Conservation (phyloP, 2,113 vertebrate genomes). For the Vimba vimba region DNA sequence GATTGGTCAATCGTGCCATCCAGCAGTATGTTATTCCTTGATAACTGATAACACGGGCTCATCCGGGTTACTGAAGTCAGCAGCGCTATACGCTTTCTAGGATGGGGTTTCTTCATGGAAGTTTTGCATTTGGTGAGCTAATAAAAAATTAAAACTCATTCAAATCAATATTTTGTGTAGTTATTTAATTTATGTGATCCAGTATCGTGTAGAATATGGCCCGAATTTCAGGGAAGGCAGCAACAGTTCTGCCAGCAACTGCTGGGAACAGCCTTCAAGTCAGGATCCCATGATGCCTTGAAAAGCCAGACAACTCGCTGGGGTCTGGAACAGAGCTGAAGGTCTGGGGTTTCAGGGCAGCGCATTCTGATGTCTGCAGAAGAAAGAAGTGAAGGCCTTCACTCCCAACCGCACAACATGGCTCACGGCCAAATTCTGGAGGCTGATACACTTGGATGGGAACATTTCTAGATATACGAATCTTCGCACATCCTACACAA, state of each 20-base stretch:
- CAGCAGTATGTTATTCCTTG: too few relatives aligned
- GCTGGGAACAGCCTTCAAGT: not conserved
- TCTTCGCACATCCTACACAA: slow-evolving; percentile 39
- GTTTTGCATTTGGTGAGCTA: too few relatives aligned
- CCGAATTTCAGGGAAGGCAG: not conserved
- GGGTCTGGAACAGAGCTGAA: not conserved
- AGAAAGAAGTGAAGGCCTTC: not conserved
- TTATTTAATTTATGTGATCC: too few relatives aligned
- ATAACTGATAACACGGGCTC: too few relatives aligned
- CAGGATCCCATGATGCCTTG: not conserved
- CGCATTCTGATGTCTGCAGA: not conserved
- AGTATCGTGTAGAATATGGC: too few relatives aligned
- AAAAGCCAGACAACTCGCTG: not conserved
- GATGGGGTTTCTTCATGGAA: too few relatives aligned
- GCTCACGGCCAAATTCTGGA: slow-evolving; percentile 14
- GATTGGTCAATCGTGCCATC: too few relatives aligned
- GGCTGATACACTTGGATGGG: slow-evolving; percentile 12
- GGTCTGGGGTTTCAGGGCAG: not conserved
- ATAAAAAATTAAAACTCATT: too few relatives aligned
- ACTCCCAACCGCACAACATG: not conserved
- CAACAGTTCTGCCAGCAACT: slow-evolving; percentile 1
- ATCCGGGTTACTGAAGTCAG: too few relatives aligned
- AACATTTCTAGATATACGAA: slow-evolving; percentile 27
- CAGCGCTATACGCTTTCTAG: too few relatives aligned
- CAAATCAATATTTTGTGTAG: too few relatives aligned